Percentiles rank a stretch among this genome's conserved stretches.
phyloP scores from a whole-genome alignment of 2,113 vertebrate genomes.

The Sylvicapra grimmia region DNA sequence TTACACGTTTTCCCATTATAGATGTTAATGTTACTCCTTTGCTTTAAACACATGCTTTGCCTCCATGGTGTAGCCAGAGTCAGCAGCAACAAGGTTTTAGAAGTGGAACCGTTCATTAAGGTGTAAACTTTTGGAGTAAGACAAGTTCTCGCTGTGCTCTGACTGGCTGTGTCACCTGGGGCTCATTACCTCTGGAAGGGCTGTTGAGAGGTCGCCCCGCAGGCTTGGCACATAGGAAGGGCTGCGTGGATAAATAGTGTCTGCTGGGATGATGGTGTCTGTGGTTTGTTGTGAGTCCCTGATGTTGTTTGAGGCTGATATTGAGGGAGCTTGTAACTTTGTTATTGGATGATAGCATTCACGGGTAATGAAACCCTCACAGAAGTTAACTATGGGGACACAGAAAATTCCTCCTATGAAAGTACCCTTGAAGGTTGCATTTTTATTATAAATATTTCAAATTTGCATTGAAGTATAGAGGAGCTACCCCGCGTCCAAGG shows the following conservation, averaged over 20 bases:
- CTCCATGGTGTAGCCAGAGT: not conserved
- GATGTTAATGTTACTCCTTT: not conserved
- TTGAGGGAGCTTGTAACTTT: not conserved
- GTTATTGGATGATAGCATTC: not conserved
- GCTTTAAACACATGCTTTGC: not conserved
- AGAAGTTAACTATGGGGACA: not conserved
- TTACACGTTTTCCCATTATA: not conserved
- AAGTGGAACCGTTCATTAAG: not conserved
- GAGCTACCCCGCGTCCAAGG: fast-evolving
- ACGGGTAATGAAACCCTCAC: not conserved
- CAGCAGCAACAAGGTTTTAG: not conserved
- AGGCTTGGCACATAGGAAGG: not conserved
- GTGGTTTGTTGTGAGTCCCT: not conserved
- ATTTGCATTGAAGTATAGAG: not conserved
- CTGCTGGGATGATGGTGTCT: not conserved
- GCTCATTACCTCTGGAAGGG: not conserved
- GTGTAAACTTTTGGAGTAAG: not conserved
- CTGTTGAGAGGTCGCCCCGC: not conserved
- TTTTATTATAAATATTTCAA: not conserved
- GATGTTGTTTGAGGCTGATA: not conserved
- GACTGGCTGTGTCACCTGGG: not conserved
- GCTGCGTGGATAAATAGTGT: not conserved
- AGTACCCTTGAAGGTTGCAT: not conserved
- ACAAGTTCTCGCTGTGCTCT: not conserved
- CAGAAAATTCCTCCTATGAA: not conserved